Conservation (phyloP, 1,140 invertebrate species). For the Brachystomella parvula region DNA sequence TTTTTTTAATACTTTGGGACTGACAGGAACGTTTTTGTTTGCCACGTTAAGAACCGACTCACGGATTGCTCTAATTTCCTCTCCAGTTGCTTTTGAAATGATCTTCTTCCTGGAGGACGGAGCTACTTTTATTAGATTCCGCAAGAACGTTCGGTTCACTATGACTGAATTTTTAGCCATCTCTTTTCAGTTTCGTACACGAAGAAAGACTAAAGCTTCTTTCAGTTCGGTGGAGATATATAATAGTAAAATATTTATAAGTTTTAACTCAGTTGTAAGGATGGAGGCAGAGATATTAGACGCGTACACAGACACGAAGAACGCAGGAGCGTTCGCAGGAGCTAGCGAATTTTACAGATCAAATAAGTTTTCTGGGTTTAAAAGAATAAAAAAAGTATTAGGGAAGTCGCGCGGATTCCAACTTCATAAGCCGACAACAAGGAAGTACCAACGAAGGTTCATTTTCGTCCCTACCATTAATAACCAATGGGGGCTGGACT, state of each 20-base stretch:
- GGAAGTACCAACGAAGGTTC: neutral
- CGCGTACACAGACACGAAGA: neutral
- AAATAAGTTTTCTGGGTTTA: neutral
- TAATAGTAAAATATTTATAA: too few relatives aligned
- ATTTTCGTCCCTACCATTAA: neutral
- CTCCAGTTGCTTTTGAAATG: conserved; percentile 1
- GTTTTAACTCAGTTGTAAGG: neutral
- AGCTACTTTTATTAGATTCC: neutral
- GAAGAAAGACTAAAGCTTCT: too few relatives aligned
- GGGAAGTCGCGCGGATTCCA: neutral
- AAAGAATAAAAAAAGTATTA: neutral
- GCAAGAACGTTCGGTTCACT: neutral
- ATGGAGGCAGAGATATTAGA: neutral
- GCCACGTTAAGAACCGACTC: neutral
- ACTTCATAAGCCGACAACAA: neutral
- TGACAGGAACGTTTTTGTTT: neutral
- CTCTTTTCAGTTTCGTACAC: too few relatives aligned
- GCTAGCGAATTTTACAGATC: neutral
- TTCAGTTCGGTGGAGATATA: too few relatives aligned
- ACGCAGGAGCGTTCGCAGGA: neutral
- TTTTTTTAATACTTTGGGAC: neutral
- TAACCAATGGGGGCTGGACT: conserved; percentile 9
- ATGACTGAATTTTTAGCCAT: too few relatives aligned
- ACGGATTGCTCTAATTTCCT: neutral
- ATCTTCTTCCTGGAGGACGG: neutral